phyloP scores from a whole-genome alignment of 2,797 vertebrate genomes.

The Falco berigora region DNA sequence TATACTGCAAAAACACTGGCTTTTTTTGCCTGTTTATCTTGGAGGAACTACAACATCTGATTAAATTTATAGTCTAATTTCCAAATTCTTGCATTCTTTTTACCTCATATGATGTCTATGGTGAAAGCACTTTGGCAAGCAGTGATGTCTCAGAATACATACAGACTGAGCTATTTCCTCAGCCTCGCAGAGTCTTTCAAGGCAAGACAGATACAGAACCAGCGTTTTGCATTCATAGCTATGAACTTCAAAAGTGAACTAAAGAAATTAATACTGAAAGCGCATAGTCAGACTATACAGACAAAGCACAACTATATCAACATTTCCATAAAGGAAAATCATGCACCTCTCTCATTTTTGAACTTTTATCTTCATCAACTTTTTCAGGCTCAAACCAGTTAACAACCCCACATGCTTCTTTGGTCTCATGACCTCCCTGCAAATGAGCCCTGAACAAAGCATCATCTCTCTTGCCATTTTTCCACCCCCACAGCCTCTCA shows the following conservation, averaged over 20 bases:
- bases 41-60: not conserved
- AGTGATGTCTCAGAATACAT: not conserved
- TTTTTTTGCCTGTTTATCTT: not conserved
- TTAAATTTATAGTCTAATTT: not conserved
- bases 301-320: not conserved
- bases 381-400: not conserved
- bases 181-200: not conserved
- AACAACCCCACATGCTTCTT: not conserved
- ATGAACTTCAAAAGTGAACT: not conserved
- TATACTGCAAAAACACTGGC: not conserved
- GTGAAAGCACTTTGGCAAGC: not conserved
- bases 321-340: not conserved
- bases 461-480: not conserved
- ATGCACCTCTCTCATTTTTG: not conserved
- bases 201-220: not conserved
- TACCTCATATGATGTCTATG: not conserved
- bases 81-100: not conserved
- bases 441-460: not conserved
- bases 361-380: not conserved
- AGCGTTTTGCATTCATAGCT: not conserved
- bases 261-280: not conserved
- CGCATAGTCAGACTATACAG: not conserved
- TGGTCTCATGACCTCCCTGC: not conserved
- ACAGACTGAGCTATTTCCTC: not conserved
- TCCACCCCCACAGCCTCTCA: not conserved